Base-by-base conservation (phyloP, 2,797 vertebrate species). In the Microcaecilia unicolor region DNA sequence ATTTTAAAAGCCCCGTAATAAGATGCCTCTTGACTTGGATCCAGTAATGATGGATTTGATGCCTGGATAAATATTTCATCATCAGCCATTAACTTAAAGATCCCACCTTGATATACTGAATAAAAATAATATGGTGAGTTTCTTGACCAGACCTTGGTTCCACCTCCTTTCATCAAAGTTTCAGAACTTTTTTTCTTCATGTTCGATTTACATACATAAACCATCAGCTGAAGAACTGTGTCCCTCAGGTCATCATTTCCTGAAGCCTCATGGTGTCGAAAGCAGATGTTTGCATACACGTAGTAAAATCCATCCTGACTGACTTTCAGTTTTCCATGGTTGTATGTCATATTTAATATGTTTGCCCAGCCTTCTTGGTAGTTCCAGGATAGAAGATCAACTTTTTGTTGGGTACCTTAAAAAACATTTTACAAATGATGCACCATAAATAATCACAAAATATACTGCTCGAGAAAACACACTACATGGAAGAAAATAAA, bases 1-100 rank as follows among this genome's bases (percentile, higher is more conserved):
- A 92, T 73, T 74, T 95, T 98, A 56, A 97, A 89, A 1, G 87
- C 90, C 35, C 95, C 95, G 45, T 98, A 97, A 22, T 95, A 97
- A 5, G 91, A 95, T 50, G 88, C 91, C 33, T 89, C 84, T 32
- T 84, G 81, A 1, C 85, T 85, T 2, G 65, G 88, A 70, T 97
- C 93, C 64, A 97, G 51, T 47, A 97, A 58, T 61, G 84, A 86
- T 1, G 90, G 86, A 12, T 95, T 89, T 41, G 93, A 94, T 18
- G 95, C 91, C 9, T 90, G 87, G 21, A 98, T 79, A 28, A 60
- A 91, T 60, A 98, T 71, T 48, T 87, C 77, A 38, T 98, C 95
- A 1, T 85, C 89, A 1, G 72, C 60, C 18, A 80, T 84, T 34
- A 98, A 67, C 31, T 70, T 83, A 32, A 94, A 83, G 34, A 90